phyloP scores from a whole-genome alignment of 1,140 invertebrate genomes.

The Latrodectus geometricus region DNA sequence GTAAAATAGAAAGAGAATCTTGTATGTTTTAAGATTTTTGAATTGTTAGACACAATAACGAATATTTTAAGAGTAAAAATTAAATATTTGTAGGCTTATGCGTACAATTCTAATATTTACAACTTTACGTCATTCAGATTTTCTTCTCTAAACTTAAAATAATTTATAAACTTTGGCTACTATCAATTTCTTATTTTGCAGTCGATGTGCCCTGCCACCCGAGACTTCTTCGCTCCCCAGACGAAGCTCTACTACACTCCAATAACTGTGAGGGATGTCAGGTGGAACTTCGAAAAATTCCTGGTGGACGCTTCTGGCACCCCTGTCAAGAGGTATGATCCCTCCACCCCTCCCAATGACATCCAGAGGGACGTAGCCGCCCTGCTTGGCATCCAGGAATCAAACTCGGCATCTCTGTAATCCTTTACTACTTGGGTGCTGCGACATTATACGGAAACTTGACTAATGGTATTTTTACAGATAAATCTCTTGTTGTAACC shows the following conservation, averaged over 20 bases:
- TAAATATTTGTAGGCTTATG: too few species aligned
- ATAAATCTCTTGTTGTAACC: neutral
- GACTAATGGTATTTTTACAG: neutral
- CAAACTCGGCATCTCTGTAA: neutral
- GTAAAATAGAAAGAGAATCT: too few species aligned
- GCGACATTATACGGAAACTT: neutral
- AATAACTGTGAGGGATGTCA: constrained; percentile 71
- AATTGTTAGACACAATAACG: too few species aligned
- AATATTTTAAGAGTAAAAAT: too few species aligned
- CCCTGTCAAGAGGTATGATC: constrained; percentile 72
- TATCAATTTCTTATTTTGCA: constrained; percentile 37
- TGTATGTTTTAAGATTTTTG: too few species aligned
- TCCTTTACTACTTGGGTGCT: neutral
- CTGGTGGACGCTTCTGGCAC: constrained; percentile 71
- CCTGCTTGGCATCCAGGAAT: neutral
- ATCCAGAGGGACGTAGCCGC: constrained; percentile 61
- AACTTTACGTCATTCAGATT: too few species aligned
- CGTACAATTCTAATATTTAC: too few species aligned
- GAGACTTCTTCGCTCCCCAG: constrained; percentile 67
- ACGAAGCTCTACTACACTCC: constrained; percentile 70
- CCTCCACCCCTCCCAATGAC: constrained; percentile 65
- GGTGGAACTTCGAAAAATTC: constrained; percentile 77
- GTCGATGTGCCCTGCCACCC: constrained; percentile 66
- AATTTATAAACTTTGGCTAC: neutral
- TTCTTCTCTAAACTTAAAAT: too few species aligned